Base-by-base conservation (phyloP, 1,140 invertebrate genomes). In the Heliconius nattereri region DNA sequence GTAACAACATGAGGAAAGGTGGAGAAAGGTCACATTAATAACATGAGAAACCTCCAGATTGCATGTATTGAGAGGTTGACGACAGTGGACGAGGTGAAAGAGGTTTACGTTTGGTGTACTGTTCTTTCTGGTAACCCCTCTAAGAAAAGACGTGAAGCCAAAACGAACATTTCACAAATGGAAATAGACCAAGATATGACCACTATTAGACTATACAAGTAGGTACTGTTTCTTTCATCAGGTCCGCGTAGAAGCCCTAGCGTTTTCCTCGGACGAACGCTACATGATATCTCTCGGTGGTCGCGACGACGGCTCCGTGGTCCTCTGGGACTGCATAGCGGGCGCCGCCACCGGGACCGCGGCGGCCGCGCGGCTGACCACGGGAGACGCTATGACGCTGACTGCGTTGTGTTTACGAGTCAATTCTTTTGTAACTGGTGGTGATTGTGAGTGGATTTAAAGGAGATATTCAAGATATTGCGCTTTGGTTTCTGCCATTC, bases 231-330 rank as follows among this genome's bases (percentile, higher is more conserved):
- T 45, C 40, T 45, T 45, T 45, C 9, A 45, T 66, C 60, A 66
- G 92, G 96, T 97, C 0, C 96, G 97, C 71, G 96, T 99, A 0
- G 97, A 98, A 94, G 96, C 97, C 13, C 94, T 99, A 16, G 95
- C 96, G 20, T 98, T 99, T 90, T 97, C 98, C 1, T 95, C 96
- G 35, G 96, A 98, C 89, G 97, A 98, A 80, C 95, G 95, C 70
- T 98, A 97, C 90, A 94, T 98, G 74, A 96, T 98, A 52, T 98
- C 97, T 3, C 95, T 99, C 49, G 98, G 98, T 20, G 98, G 98
- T 1, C 96, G 96, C 82, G 98, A 99, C 91, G 98, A 98, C 92
- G 97, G 98, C 32, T 96, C 96, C 84, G 96, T 98, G 37, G 95
- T 98, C 40, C 95, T 98, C 9, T 98, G 96, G 95, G 96, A 98